These are phyloP conservation scores for Pseudomugil gertrudae DNA, from an alignment of 2,797 vertebrate species.

Conservation along the genomic window DNA sequence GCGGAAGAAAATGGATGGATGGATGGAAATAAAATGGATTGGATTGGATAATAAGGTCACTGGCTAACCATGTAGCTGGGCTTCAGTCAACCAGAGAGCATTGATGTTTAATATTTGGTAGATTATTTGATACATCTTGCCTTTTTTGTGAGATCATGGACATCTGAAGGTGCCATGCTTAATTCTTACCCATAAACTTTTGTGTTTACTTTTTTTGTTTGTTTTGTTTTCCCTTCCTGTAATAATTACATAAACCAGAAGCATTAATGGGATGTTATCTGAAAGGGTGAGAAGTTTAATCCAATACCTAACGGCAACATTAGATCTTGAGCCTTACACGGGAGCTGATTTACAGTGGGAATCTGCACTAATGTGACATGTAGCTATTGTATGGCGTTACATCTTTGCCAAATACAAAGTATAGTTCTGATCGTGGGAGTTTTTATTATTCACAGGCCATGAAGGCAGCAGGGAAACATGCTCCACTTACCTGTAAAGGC, in stretches of 20 bases:
- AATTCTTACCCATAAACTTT: slow-evolving; percentile 76
- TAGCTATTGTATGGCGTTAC: not conserved
- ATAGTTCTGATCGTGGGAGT: no score
- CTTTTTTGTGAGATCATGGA: slow-evolving; percentile 50
- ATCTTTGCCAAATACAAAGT: no score
- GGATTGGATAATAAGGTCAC: slow-evolving; percentile 71
- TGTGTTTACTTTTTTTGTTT: slow-evolving; percentile 41
- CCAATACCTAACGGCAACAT: slow-evolving; percentile 15
- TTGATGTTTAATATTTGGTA: slow-evolving; percentile 72
- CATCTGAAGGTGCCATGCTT: slow-evolving; percentile 66
- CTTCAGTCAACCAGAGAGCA: slow-evolving; percentile 71
- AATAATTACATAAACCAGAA: slow-evolving; percentile 57
- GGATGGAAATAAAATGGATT: slow-evolving; percentile 67
- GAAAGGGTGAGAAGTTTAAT: slow-evolving; percentile 27
- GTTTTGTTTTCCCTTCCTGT: slow-evolving; percentile 63
- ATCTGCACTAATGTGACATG: slow-evolving; percentile 26
- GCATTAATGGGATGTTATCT: slow-evolving; percentile 32
- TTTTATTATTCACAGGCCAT: no score
- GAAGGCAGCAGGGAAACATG: no score
- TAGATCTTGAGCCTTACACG: slow-evolving; percentile 26
- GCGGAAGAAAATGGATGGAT: slow-evolving; percentile 67
- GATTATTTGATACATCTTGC: slow-evolving; percentile 72
- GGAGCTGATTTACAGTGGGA: slow-evolving; percentile 13
- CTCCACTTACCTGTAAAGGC: no score
- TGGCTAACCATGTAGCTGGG: slow-evolving; percentile 63